Conservation (phyloP, 2,797 vertebrate genomes). For the Parauchenoglanis ngamensis region DNA sequence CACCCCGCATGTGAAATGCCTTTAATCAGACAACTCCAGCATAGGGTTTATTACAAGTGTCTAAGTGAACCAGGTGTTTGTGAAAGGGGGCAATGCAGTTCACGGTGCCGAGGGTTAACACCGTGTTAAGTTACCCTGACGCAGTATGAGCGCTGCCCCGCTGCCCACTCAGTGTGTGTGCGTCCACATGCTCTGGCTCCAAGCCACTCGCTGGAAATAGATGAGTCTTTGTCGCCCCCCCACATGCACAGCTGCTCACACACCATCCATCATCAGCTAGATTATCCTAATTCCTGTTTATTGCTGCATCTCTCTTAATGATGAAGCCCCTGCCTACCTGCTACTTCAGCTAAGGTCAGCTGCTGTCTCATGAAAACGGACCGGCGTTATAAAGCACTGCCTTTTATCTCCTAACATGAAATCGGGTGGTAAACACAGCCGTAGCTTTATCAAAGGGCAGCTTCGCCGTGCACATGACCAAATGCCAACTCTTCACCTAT, state of each 20-base stretch:
- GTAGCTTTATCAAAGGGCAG: constrained; percentile 51
- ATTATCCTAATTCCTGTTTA: constrained; percentile 64
- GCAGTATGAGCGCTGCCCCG: constrained; percentile 15
- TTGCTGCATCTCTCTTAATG: constrained; percentile 50
- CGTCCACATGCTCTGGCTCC: constrained; percentile 38
- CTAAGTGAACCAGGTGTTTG: neutral
- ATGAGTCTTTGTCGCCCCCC: constrained; percentile 38
- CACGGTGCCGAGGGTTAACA: neutral
- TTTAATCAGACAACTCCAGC: neutral
- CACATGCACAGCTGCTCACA: constrained; percentile 39
- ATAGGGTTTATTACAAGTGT: neutral
- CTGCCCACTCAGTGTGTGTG: constrained; percentile 23
- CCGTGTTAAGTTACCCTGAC: constrained; percentile 30
- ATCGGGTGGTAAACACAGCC: constrained; percentile 58
- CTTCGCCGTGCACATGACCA: constrained; percentile 59
- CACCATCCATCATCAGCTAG: constrained; percentile 64
- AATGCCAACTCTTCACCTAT: constrained; percentile 51
- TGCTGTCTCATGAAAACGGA: constrained; percentile 27
- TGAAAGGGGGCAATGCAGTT: neutral
- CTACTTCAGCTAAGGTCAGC: constrained; percentile 31
- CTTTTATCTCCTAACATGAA: constrained; percentile 29
- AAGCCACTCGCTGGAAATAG: constrained; percentile 50
- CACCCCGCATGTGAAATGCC: neutral
- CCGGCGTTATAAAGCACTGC: constrained; percentile 9
- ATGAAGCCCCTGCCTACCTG: constrained; percentile 42